Conservation (phyloP, 2,888 invertebrate species). For the Aleiodes alternator region DNA sequence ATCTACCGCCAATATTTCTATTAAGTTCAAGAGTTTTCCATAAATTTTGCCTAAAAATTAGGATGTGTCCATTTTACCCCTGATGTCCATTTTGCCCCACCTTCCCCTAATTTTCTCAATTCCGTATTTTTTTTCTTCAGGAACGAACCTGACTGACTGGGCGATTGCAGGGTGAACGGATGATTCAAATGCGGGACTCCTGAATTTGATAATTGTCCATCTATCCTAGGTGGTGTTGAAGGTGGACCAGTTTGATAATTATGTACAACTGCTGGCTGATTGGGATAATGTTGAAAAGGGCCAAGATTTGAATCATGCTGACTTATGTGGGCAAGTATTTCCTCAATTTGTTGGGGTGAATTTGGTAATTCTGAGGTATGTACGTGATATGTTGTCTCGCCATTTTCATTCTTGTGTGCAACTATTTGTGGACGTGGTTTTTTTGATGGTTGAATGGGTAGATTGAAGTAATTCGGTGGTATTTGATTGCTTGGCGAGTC, state of each 20-base stretch:
- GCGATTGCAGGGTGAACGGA: constrained; percentile 69
- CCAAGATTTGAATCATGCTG: constrained; percentile 71
- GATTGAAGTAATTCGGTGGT: constrained; percentile 62
- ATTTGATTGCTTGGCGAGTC: constrained; percentile 56
- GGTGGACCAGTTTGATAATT: constrained; percentile 58
- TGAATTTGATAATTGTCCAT: constrained; percentile 67
- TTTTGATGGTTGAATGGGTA: constrained; percentile 65
- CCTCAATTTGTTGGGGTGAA: constrained; percentile 71
- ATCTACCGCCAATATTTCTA: too few species aligned
- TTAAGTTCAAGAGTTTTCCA: too few species aligned
- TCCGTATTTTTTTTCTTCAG: constrained; percentile 46
- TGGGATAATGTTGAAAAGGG: constrained; percentile 69
- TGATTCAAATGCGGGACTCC: constrained; percentile 69
- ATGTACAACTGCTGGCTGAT: constrained; percentile 61
- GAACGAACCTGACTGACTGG: constrained; percentile 74
- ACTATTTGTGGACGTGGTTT: constrained; percentile 69
- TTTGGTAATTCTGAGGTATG: constrained; percentile 69
- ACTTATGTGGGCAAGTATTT: constrained; percentile 71
- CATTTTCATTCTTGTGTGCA: constrained; percentile 69
- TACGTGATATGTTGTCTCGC: constrained; percentile 71
- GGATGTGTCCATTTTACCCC: too few species aligned
- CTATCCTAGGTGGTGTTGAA: constrained; percentile 62
- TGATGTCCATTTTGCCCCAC: too few species aligned
- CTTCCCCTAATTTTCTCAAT: too few species aligned
- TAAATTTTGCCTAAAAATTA: too few species aligned